Conservation (phyloP, 2,888 invertebrate species). For the Lasioglossum malachurum region DNA sequence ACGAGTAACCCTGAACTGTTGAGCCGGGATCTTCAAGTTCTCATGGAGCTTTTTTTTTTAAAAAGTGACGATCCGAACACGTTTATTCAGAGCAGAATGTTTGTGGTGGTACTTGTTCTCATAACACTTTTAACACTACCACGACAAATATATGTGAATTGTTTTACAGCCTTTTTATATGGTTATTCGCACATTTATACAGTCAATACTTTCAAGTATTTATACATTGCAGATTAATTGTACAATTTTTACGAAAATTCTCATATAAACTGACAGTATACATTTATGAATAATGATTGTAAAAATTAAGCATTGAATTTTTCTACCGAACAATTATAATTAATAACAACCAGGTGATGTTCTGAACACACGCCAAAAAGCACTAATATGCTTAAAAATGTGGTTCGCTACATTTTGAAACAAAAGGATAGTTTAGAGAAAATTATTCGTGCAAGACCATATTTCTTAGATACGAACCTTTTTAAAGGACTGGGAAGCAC, state of each 20-base stretch:
- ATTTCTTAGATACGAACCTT: not conserved
- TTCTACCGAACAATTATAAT: not conserved
- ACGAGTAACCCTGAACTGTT: not conserved
- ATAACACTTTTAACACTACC: not conserved
- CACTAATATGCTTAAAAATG: not conserved
- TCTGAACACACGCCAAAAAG: not conserved
- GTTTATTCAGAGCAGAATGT: not conserved
- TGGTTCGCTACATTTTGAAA: not conserved
- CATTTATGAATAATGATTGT: not conserved
- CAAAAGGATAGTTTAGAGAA: not conserved
- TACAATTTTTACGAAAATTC: not conserved
- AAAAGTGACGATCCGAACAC: not conserved
- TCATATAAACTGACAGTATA: not conserved
- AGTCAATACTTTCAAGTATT: not conserved
- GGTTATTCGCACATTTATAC: not conserved
- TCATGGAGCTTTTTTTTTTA: not conserved
- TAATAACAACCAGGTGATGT: not conserved
- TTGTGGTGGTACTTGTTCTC: not conserved
- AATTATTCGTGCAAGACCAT: not conserved
- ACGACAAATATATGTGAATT: not conserved
- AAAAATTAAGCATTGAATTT: not conserved
- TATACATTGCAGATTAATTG: not conserved
- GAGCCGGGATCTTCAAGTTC: not conserved
- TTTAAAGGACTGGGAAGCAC: not conserved
- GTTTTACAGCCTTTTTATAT: not conserved